phyloP scores from a whole-genome alignment of 2,113 vertebrate species.

The Anhinga anhinga region DNA sequence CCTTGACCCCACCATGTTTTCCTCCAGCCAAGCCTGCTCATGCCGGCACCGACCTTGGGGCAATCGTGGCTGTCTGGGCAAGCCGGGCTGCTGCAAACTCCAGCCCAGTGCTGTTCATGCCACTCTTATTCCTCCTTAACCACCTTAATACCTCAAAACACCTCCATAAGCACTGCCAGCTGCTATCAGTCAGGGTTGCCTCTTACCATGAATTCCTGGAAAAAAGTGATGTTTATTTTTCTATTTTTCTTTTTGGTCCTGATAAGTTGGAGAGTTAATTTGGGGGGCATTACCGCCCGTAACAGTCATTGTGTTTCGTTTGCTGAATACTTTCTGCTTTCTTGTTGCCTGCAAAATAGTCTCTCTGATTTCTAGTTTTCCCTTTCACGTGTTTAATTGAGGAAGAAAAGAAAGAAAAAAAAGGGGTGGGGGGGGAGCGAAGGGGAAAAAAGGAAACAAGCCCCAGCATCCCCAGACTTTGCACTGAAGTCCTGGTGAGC shows the following conservation, averaged over 20 bases:
- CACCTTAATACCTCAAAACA: neutral
- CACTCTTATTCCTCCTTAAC: fast-evolving
- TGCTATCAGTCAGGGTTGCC: neutral
- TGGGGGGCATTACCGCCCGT: neutral
- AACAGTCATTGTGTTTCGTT: fast-evolving
- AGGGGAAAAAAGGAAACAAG: neutral
- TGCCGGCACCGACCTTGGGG: fast-evolving
- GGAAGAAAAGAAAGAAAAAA: neutral
- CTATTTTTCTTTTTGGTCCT: neutral
- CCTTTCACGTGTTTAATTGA: neutral
- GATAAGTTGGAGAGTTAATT: neutral
- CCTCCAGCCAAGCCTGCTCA: neutral
- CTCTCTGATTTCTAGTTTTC: neutral
- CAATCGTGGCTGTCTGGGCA: fast-evolving
- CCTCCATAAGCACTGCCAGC: neutral
- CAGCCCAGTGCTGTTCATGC: neutral
- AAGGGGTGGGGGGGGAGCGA: no score
- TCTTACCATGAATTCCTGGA: neutral
- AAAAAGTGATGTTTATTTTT: neutral
- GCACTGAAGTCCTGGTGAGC: no score
- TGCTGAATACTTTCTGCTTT: neutral
- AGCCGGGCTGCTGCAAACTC: neutral
- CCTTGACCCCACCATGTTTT: fast-evolving
- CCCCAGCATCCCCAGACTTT: neutral
- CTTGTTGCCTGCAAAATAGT: neutral